A percentile compares a stretch with the other conserved stretches of the same genome.
Conservation (phyloP, 2,113 vertebrate species). For the Opisthocomus hoazin region DNA sequence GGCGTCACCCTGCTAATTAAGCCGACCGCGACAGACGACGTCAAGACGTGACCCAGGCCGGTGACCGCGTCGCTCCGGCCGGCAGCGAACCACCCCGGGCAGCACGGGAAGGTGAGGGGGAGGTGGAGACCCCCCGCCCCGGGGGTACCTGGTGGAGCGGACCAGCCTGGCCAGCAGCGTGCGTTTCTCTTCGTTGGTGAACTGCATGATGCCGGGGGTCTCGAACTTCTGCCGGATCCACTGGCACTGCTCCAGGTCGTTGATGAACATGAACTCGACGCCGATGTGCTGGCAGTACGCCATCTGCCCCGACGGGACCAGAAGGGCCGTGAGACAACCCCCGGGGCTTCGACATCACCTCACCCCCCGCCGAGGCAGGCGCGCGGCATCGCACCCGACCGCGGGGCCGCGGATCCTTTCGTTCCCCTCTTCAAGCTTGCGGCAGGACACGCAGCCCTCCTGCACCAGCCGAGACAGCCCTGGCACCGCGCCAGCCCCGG, state of each 20-base stretch:
- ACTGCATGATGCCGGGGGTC: slow-evolving; percentile 89
- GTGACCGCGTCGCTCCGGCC: rapidly evolving
- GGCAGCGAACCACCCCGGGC: not conserved
- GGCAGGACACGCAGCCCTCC: not conserved
- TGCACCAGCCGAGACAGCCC: not conserved
- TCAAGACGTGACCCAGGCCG: not conserved
- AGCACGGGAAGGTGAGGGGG: not conserved
- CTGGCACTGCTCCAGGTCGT: slow-evolving; percentile 92
- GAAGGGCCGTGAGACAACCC: not conserved
- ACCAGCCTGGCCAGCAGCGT: slow-evolving; percentile 86
- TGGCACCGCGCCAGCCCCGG: rapidly evolving
- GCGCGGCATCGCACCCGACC: rapidly evolving
- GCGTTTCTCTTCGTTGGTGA: slow-evolving; percentile 86
- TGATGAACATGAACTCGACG: slow-evolving; percentile 98
- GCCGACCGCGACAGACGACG: rapidly evolving
- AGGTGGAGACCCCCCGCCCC: not conserved
- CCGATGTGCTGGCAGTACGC: slow-evolving; percentile 95
- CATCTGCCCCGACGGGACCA: slow-evolving; percentile 52
- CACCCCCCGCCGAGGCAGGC: not conserved
- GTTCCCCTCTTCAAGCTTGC: not conserved
- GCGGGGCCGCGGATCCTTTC: not conserved
- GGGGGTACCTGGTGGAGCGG: slow-evolving; percentile 85
- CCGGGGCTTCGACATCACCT: not conserved
- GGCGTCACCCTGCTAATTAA: not conserved
- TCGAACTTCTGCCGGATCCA: slow-evolving; percentile 96